These are phyloP conservation scores for Epicauta chinensis DNA, from an alignment of 1,140 invertebrate species.

Conservation along the genomic window DNA sequence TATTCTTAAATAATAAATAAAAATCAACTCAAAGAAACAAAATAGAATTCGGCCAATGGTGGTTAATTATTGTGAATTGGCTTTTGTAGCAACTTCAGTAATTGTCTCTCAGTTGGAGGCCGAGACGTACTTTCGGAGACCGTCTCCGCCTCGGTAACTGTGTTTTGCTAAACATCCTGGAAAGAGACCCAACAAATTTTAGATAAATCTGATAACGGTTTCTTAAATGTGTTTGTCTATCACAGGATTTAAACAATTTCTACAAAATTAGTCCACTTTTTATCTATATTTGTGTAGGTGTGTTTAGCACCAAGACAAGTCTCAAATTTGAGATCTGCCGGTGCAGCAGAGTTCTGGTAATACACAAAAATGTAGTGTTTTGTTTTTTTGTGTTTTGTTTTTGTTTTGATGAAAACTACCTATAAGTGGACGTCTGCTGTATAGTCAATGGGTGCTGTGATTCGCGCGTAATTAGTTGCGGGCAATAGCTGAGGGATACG, in stretches of 20 bases:
- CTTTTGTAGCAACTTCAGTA: slow-evolving; percentile 29
- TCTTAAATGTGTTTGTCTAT: slow-evolving; percentile 22
- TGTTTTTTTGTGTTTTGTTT: no score
- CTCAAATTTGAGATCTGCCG: background rate
- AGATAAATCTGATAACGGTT: background rate
- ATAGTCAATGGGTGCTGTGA: slow-evolving; percentile 42
- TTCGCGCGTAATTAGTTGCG: slow-evolving; percentile 34
- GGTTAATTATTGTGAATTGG: background rate
- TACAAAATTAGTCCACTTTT: slow-evolving; percentile 7
- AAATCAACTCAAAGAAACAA: slow-evolving; percentile 3
- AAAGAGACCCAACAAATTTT: slow-evolving; percentile 39
- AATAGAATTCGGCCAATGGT: slow-evolving; percentile 1
- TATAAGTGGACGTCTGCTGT: slow-evolving; percentile 42
- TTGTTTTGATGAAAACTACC: slow-evolving; percentile 37
- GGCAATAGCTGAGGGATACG: slow-evolving; percentile 42
- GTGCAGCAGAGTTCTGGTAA: no score
- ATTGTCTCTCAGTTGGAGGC: slow-evolving; percentile 27
- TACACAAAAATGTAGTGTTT: background rate
- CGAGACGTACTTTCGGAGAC: slow-evolving; percentile 37
- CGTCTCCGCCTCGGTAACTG: slow-evolving; percentile 35
- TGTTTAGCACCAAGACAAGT: slow-evolving; percentile 1
- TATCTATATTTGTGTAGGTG: slow-evolving; percentile 6
- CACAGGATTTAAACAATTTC: background rate
- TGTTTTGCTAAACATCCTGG: slow-evolving; percentile 42
- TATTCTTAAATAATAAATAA: no score